Conservation (phyloP, 1,140 invertebrate species). For the Oryzaephilus surinamensis region DNA sequence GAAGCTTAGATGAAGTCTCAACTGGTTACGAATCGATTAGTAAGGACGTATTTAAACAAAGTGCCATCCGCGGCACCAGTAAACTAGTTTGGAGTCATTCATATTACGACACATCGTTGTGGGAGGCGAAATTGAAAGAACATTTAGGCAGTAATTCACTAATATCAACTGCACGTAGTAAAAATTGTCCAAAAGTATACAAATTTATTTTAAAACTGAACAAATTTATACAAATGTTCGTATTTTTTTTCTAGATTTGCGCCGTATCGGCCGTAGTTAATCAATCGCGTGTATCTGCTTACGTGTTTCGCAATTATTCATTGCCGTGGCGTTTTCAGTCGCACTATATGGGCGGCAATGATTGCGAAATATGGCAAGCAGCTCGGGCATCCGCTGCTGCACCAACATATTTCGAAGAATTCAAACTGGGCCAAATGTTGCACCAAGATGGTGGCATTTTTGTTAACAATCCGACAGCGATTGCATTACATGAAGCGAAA, state of each 20-base stretch:
- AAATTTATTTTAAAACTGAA: constrained; percentile 7
- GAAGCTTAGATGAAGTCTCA: constrained; percentile 49
- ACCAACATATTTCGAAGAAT: constrained; percentile 87
- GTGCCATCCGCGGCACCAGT: constrained; percentile 58
- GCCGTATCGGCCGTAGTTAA: constrained; percentile 74
- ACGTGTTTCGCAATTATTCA: constrained; percentile 83
- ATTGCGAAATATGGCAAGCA: constrained; percentile 77
- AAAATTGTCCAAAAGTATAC: constrained; percentile 50
- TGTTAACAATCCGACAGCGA: constrained; percentile 82
- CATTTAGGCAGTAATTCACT: constrained; percentile 58
- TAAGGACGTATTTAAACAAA: constrained; percentile 60
- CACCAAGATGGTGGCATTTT: constrained; percentile 71
- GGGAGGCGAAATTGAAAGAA: constrained; percentile 70
- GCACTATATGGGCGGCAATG: constrained; percentile 66
- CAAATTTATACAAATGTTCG: constrained; percentile 1
- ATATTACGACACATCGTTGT: constrained; percentile 79
- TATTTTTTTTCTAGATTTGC: constrained; percentile 45
- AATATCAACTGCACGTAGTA: constrained; percentile 52
- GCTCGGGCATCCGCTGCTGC: constrained; percentile 87
- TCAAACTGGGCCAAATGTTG: constrained; percentile 50
- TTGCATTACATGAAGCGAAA: constrained; percentile 81
- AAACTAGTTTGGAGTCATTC: constrained; percentile 74
- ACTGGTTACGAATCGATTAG: constrained; percentile 59
- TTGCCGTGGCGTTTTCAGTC: constrained; percentile 62
- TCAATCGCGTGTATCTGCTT: constrained; percentile 65